A percentile compares a stretch with the other conserved stretches of the same genome.
These are phyloP conservation scores for Cheilosia variabilis DNA, from an alignment of 2,888 invertebrate species.

Conservation along the genomic window DNA sequence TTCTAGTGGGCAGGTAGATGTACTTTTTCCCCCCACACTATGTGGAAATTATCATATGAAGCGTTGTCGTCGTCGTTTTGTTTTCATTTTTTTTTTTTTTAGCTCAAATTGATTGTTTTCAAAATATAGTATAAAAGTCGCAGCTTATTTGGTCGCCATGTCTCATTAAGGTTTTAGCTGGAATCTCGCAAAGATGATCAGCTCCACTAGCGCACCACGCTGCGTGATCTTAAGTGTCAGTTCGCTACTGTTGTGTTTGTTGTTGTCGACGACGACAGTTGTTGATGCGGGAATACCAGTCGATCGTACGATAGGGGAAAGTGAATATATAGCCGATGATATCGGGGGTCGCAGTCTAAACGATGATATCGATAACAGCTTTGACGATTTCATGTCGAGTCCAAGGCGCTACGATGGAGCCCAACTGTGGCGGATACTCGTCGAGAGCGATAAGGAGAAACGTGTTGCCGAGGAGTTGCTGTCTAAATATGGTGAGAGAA, in stretches of 20 bases:
- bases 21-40: slow-evolving; percentile 55
- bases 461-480: slow-evolving; percentile 85
- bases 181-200: slow-evolving; percentile 83
- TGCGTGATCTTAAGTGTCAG: slow-evolving; percentile 40
- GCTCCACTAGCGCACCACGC: slow-evolving; percentile 62
- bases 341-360: slow-evolving; percentile 62
- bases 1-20: slow-evolving; percentile 34
- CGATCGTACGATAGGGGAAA: slow-evolving; percentile 68
- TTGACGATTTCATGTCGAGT: slow-evolving; percentile 77
- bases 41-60: slow-evolving; percentile 54
- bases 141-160: slow-evolving; percentile 82
- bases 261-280: slow-evolving; percentile 56
- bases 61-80: background rate
- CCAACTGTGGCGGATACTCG: slow-evolving; percentile 89
- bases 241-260: slow-evolving; percentile 30
- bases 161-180: slow-evolving; percentile 83
- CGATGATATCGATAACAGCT: slow-evolving; percentile 78
- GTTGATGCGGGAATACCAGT: slow-evolving; percentile 73
- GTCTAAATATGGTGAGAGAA: slow-evolving; percentile 85
- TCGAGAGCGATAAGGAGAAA: slow-evolving; percentile 85
- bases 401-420: slow-evolving; percentile 89
- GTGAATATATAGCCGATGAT: slow-evolving; percentile 77
- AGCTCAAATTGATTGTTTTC: slow-evolving; percentile 68
- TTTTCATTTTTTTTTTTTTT: slow-evolving; percentile 7
- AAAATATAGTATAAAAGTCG: slow-evolving; percentile 81